Conservation (phyloP, 2,888 invertebrate species). For the Diaprepes abbreviatus region DNA sequence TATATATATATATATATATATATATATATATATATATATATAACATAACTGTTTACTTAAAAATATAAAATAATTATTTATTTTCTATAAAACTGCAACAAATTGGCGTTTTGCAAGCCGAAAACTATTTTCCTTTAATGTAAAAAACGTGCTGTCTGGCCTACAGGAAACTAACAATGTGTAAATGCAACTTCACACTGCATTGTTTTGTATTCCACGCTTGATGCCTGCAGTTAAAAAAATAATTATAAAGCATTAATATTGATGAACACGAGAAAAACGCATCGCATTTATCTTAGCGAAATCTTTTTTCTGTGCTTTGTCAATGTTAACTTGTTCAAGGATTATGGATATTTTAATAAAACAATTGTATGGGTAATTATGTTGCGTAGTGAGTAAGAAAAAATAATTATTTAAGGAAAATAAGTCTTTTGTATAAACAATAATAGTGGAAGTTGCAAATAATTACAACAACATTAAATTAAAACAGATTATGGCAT, state of each 20-base stretch:
- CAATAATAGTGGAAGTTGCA: too few relatives aligned
- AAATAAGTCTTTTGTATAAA: too few relatives aligned
- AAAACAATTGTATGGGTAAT: constrained; percentile 1
- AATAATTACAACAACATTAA: too few relatives aligned
- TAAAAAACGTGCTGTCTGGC: constrained; percentile 39
- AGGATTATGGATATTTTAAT: constrained; percentile 27
- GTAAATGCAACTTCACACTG: constrained; percentile 26
- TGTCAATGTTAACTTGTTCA: constrained; percentile 32
- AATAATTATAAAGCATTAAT: constrained; percentile 51
- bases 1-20: too few relatives aligned
- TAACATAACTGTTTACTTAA: too few relatives aligned
- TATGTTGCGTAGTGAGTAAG: background rate
- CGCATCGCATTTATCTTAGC: constrained; percentile 44
- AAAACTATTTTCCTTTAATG: constrained; percentile 14
- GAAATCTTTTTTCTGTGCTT: constrained; percentile 38
- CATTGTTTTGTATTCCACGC: constrained; percentile 45
- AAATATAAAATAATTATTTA: too few relatives aligned
- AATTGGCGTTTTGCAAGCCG: constrained; percentile 22
- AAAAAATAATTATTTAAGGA: too few relatives aligned
- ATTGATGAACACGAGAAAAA: constrained; percentile 51
- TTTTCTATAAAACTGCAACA: constrained; percentile 10
- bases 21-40: too few relatives aligned
- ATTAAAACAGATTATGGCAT: too few relatives aligned
- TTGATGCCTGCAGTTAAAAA: constrained; percentile 40
- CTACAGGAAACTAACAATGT: constrained; percentile 46